Conservation (phyloP, 2,797 vertebrate species). For the Manis javanica region DNA sequence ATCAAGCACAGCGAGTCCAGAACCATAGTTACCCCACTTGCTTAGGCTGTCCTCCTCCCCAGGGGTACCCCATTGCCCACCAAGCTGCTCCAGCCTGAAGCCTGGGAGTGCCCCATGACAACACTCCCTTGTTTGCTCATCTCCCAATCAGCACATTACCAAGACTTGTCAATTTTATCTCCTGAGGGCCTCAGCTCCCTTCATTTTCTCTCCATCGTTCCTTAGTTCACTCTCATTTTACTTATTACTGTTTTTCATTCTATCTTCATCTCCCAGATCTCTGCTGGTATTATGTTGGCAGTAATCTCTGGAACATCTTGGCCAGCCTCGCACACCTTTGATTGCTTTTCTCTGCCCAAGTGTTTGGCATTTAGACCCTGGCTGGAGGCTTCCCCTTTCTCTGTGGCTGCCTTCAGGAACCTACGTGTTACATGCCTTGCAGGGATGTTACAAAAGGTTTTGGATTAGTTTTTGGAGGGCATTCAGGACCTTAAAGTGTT, state of each 20-base stretch:
- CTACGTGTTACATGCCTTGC: not conserved
- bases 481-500: not conserved
- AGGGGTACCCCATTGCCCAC: not conserved
- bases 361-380: not conserved
- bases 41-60: not conserved
- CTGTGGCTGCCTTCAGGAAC: not conserved
- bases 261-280: not conserved
- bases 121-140: not conserved
- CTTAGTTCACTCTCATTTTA: not conserved
- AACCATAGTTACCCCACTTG: fast-evolving
- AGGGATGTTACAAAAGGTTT: not conserved
- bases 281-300: not conserved
- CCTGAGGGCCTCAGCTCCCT: not conserved
- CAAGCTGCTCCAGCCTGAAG: not conserved
- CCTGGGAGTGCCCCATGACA: not conserved
- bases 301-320: not conserved
- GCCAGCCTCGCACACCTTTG: not conserved
- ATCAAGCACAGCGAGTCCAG: no score
- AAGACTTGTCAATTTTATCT: not conserved
- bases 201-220: not conserved
- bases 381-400: not conserved
- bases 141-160: not conserved
- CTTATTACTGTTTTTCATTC: not conserved
- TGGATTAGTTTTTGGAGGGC: not conserved
- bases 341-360: not conserved